phyloP scores from a whole-genome alignment of 2,888 invertebrate species.

The Latrodectus hesperus region DNA sequence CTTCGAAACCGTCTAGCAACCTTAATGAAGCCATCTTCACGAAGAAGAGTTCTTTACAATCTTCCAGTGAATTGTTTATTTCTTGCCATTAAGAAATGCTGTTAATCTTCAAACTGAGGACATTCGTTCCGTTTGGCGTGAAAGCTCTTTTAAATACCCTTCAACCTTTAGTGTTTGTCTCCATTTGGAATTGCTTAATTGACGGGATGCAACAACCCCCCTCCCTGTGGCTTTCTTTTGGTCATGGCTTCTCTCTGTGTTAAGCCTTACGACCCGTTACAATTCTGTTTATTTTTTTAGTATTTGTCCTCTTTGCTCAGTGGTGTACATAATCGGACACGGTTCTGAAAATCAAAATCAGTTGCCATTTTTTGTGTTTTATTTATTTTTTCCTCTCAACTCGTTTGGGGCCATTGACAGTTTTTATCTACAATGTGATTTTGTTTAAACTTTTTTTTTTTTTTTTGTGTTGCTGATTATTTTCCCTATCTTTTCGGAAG shows the following conservation, averaged over 20 bases:
- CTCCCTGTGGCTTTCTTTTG: not conserved
- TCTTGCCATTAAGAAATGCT: no score
- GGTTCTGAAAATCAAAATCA: slow-evolving; percentile 47
- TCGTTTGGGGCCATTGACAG: slow-evolving; percentile 53
- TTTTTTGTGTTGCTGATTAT: slow-evolving; percentile 16
- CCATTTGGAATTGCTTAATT: slow-evolving; percentile 26
- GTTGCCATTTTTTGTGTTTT: slow-evolving; percentile 7
- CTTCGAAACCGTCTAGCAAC: not conserved
- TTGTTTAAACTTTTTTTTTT: not conserved
- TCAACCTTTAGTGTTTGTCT: slow-evolving; percentile 17
- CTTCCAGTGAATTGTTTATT: no score
- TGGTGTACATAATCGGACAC: slow-evolving; percentile 62
- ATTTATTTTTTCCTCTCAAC: slow-evolving; percentile 12
- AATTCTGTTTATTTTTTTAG: slow-evolving; percentile 17
- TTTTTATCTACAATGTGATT: not conserved
- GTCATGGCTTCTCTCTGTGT: slow-evolving; percentile 20
- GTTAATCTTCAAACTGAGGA: not conserved
- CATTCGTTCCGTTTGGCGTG: slow-evolving; percentile 9
- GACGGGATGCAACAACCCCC: slow-evolving; percentile 22
- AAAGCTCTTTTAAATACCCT: slow-evolving; percentile 10
- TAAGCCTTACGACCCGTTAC: slow-evolving; percentile 53
- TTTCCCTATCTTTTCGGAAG: slow-evolving; percentile 6
- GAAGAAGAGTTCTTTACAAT: no score
- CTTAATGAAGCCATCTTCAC: not conserved
- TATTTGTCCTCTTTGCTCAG: slow-evolving; percentile 49